Evolutionary conservation across 2,797 vertebrate genomes (phyloP), one percentile per base, ranked within the genome.

Genomic region (Malacoraja senta): DNA sequence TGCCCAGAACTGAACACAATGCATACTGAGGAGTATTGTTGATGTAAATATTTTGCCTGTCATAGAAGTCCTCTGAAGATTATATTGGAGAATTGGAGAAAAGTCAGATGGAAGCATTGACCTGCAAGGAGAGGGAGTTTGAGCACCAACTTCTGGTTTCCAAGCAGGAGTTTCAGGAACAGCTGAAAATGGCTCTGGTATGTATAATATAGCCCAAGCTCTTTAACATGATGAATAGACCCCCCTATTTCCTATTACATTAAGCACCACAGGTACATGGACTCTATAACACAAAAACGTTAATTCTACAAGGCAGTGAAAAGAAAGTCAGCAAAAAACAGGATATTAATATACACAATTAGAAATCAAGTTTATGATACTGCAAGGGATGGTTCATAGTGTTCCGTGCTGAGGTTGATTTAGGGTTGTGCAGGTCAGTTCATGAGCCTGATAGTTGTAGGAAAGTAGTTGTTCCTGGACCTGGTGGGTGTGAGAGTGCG

Each of bases 11-110:
- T 53, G 4, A 53, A 53, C 44, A 53, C 44, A 53, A 53, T 76
- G 71, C 15, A 74, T 76, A 53, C 6, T n/a, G 68, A 92, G 68
- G 38, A 58, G 26, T 74, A 38, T 24, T 53, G 32, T 44, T 24
- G 32, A 35, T 74, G 9, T 29, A 76, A 76, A 92, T 92, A 29
- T 92, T 24, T 29, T 13, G 26, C 35, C 74, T 91, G 35, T 71
- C 94, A 93, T 94, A 99, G 98, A 99, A 98, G 94, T 98, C 98
- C 68, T 97, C 97, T 58, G 98, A 99, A 93, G 97, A 98, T 74
- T 96, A 94, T 10, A 95, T 98, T 83, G 95, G 96, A 94, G 96
- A 97, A 93, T 93, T 99, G 94, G 97, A 98, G 95, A 97, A 96
- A 93, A 93, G 95, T 91, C 98, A 99, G 95, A 95, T 95, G 94